Base-by-base conservation (phyloP, 2,113 vertebrate species). In the Labrus mixtus region DNA sequence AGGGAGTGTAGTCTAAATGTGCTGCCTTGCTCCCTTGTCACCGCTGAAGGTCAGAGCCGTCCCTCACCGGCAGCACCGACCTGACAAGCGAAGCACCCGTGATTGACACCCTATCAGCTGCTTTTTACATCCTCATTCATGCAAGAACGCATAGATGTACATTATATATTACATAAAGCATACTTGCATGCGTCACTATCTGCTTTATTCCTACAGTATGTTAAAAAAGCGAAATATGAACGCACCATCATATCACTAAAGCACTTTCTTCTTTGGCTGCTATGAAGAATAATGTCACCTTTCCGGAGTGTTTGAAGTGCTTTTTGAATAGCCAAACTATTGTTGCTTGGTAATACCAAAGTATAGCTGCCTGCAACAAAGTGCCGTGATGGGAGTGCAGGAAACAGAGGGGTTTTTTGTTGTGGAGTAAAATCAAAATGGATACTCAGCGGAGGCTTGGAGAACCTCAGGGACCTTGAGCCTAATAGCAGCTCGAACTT, bases 11-110 rank as follows among this genome's bases (percentile, higher is more conserved):
- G 71, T 70, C 67, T 90, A 83, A 87, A 89, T 79, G 86, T 53
- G 67, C 50, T 25, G 55, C 66, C 54, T 72, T 23, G 70, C 83
- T 83, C 45, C 41, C 57, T 70, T 74, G 87, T 86, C 78, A 61
- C 78, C 0, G 37, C 53, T 82, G 86, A 91, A 91, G 87, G 87
- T 90, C 89, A 81, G 74, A 66, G 41, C 81, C 70, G 80, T 89
- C 81, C 68, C 73, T 92, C 82, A 70, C 59, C 46, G 3, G 73
- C 66, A 20, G 73, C 54, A 33, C n/a, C 8, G 15, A n/a, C 17
- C 5, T 59, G 84, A 79, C 86, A 78, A 81, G 64, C 67, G 70
- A 69, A 66, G 36, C 76, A 77, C 65, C 61, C 51, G 71, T 67
- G 82, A 88, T 86, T 92, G 87, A 79, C 89, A 63, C 62, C 74